Base-by-base conservation (phyloP, 2,113 vertebrate genomes). In the Leucopternis melanops region DNA sequence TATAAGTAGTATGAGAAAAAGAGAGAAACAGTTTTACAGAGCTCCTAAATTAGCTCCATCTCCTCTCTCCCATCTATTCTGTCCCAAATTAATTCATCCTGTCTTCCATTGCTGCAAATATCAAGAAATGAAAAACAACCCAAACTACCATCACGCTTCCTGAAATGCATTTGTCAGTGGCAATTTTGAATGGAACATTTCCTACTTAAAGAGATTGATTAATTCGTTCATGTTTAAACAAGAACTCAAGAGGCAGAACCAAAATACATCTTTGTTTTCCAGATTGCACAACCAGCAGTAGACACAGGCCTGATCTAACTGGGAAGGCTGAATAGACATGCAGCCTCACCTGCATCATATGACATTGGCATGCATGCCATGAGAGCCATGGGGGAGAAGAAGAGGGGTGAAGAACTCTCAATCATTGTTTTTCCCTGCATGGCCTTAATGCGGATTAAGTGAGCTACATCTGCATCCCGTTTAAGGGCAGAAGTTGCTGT, bases 71-170 rank as follows among this genome's bases (percentile, higher is more conserved):
- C 45, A 72, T 91, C 77, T 90, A 75, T 89, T 92, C 69, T 85
- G 69, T 65, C 57, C 44, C 47, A 92, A 81, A 95, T 92, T 92
- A 94, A 95, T 95, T 94, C 80, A 47, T 15, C 49, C 18, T 91
- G 52, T 94, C 86, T 89, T 91, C 66, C 25, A 75, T 65, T 87
- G 29, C 69, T 79, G 36, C 26, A 94, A 92, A 73, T 54, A 75
- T 32, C 29, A 93, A 85, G 87, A 90, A 95, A 93, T 96, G 77
- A 92, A 95, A 95, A 94, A 71, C 65, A 94, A 71, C 82, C 31
- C 18, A 75, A 82, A 52, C 73, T 57, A 63, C 34, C 34, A 26
- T 40, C 0, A 1, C 0, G 1, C 49, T 81, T 86, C 57, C 61
- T 54, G 31, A 91, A 93, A 73, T 5, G 1, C 45, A 95, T 93